Conservation (phyloP, 2,113 vertebrate genomes). For the Engraulis encrasicolus region DNA sequence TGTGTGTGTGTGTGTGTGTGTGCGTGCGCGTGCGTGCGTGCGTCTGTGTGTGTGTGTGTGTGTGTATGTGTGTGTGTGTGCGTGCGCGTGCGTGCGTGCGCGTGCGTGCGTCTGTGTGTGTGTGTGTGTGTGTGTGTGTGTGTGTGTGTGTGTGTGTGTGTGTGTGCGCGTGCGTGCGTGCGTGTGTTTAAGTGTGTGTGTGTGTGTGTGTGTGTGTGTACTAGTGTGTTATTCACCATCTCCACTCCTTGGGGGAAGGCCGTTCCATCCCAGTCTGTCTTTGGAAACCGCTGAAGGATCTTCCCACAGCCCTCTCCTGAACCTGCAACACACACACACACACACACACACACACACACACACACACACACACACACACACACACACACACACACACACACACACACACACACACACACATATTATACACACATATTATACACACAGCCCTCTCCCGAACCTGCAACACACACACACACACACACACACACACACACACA, state of each 20-base stretch:
- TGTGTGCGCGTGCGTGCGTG: not conserved
- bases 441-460: too few species aligned
- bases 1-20: not conserved
- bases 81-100: too few species aligned
- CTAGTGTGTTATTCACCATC: constrained; percentile 82
- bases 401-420: too few species aligned
- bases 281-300: constrained; percentile 96
- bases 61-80: not conserved
- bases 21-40: not conserved
- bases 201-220: not conserved
- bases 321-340: constrained; percentile 70
- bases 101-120: too few species aligned
- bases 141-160: not conserved
- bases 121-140: not conserved
- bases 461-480: too few species aligned
- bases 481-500: too few species aligned
- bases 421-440: too few species aligned
- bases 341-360: constrained; percentile 1
- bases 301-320: constrained; percentile 92
- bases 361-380: not conserved
- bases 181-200: too few species aligned
- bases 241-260: constrained; percentile 98
- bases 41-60: too few species aligned
- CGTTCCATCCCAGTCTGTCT: constrained; percentile 95
- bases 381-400: too few species aligned